Evolutionary conservation across 2,113 vertebrate genomes (phyloP), one percentile per base, ranked within the genome.

Genomic region (Apodemus sylvaticus): DNA sequence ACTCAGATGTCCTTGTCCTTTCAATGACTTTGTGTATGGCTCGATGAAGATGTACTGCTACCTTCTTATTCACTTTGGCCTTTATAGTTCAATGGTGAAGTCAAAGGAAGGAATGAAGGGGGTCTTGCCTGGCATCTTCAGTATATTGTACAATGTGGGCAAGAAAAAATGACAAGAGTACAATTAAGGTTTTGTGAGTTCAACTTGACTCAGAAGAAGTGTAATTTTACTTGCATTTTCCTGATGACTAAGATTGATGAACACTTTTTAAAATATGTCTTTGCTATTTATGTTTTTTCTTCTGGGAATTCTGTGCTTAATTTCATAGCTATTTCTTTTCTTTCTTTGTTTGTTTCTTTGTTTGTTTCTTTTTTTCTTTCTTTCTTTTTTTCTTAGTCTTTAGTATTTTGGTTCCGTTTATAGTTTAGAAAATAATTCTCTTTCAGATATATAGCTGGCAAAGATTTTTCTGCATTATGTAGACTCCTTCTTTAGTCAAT

Each of bases 131-230:
- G 53, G 73, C 10, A 83, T 22, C 3, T 42, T 17, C 68, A 88
- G n/a, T 60, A 55, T 85, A 13, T 83, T 94, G 5, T 22, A 53
- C 5, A 20, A 66, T 11, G 62, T 26, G 42, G 17, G 22, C 42
- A 94, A 90, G 85, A 79, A 74, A 70, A 68, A 74, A 78, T n/a
- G 58, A 78, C 86, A 9, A n/a, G 1, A n/a, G 0, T 66, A 5
- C 7, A 73, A 26, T 53, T 89, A 91, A 79, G 66, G 77, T 53
- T 45, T 66, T 31, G 42, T 86, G 42, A 20, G 34, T 77, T 77
- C 95, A 94, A 64, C 29, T 34, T 82, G 34, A 42, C 36, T 95
- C 39, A 48, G 62, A 88, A 92, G 62, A 89, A 36, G 3, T 86
- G 11, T 68, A 78, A 78, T 34, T 94, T 93, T 76, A 94, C 55